Evolutionary conservation across 92 coral and sea anemone genomes (phyloP).

Genomic region (Phenganax stokvisi): DNA sequence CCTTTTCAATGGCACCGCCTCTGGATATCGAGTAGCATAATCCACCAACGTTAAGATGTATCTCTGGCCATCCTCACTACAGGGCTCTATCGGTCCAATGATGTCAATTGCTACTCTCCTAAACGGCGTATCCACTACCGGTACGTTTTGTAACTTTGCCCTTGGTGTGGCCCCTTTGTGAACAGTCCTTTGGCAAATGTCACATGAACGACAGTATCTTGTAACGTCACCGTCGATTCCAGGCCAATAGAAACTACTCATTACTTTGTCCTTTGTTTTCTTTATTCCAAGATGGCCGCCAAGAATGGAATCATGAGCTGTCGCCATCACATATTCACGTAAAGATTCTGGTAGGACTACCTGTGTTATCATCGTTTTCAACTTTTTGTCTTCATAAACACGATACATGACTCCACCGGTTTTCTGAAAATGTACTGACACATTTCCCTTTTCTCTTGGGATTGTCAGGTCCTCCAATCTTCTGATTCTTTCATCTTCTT

Average conservation of each 20-base stretch:
- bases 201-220: conserved; percentile 33
- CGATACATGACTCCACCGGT: conserved; percentile 25
- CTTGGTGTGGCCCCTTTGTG: conserved; percentile 51
- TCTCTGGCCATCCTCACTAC: conserved; percentile 40
- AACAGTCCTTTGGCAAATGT: conserved; percentile 43
- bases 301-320: conserved; percentile 31
- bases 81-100: conserved; percentile 35
- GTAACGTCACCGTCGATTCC: conserved; percentile 40
- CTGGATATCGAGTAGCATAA: conserved; percentile 43
- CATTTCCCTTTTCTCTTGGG: background rate
- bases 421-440: background rate
- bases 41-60: conserved; percentile 39
- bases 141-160: conserved; percentile 54
- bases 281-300: conserved; percentile 54
- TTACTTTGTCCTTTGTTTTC: conserved; percentile 47
- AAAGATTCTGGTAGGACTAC: conserved; percentile 41
- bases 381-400: background rate
- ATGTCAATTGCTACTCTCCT: conserved; percentile 49
- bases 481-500: conserved; percentile 34
- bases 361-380: conserved; percentile 3
- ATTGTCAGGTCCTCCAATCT: conserved; percentile 35
- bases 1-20: conserved; percentile 37
- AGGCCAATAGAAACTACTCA: conserved; percentile 47
- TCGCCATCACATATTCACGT: conserved; percentile 22
- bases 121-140: conserved; percentile 58